phyloP scores from a whole-genome alignment of 2,888 invertebrate genomes.

The Crioceris asparagi region DNA sequence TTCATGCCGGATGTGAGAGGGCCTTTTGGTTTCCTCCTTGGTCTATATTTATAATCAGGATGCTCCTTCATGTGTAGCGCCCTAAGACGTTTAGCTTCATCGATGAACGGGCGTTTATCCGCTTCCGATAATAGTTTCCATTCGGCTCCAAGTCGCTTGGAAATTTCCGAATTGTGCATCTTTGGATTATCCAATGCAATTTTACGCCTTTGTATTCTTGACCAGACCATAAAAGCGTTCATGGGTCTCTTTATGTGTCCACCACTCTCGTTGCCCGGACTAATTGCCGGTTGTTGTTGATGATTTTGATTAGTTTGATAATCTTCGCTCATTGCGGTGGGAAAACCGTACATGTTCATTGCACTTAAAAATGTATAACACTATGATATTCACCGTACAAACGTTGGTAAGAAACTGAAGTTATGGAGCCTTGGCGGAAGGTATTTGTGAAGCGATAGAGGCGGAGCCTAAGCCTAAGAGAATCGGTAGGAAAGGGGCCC shows the following conservation, averaged over 20 bases:
- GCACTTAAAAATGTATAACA: slow-evolving; percentile 15
- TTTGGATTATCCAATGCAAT: slow-evolving; percentile 92
- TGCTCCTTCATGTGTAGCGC: slow-evolving; percentile 85
- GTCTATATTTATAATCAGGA: slow-evolving; percentile 84
- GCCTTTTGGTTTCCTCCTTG: slow-evolving; percentile 73
- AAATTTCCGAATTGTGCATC: slow-evolving; percentile 85
- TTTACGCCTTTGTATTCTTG: slow-evolving; percentile 78
- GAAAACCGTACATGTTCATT: slow-evolving; percentile 30
- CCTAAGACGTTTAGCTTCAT: slow-evolving; percentile 83
- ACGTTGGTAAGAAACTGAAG: slow-evolving; percentile 27
- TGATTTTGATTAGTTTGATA: slow-evolving; percentile 25
- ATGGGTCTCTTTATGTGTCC: slow-evolving; percentile 91
- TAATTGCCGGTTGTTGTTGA: slow-evolving; percentile 7
- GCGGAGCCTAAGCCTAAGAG: slow-evolving; percentile 25
- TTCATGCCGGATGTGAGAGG: slow-evolving; percentile 41
- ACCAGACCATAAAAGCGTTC: slow-evolving; percentile 99
- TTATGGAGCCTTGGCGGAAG: slow-evolving; percentile 20
- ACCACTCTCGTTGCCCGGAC: slow-evolving; percentile 34
- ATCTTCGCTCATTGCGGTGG: slow-evolving; percentile 30
- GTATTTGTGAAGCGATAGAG: slow-evolving; percentile 23
- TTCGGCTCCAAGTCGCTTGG: slow-evolving; percentile 82
- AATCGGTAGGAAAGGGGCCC: slow-evolving; percentile 24
- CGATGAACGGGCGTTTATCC: slow-evolving; percentile 88
- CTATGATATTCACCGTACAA: slow-evolving; percentile 16
- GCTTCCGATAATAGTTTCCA: slow-evolving; percentile 83